Evolutionary conservation across 2,888 invertebrate genomes (phyloP), one percentile per base, ranked within the genome.

Genomic region (Chrysopilus asiliformis): DNA sequence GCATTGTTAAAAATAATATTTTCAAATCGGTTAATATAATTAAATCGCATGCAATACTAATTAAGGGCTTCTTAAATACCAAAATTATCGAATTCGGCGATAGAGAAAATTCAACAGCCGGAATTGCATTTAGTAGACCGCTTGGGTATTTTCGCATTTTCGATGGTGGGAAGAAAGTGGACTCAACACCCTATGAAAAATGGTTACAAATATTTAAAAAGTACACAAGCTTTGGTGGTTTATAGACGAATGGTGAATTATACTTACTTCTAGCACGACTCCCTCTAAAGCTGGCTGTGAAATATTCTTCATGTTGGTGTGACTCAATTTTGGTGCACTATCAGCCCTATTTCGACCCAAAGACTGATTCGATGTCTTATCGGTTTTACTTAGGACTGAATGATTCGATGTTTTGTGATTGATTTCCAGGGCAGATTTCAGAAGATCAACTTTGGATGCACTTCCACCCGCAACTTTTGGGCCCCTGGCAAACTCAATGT

Each of bases 341-440:
- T 72, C 70, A 38, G 74, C 72, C 53, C 73, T 66, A 50, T 63
- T 61, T 41, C 63, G 55, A 29, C 58, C 67, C 40, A 74, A 55
- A 38, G 71, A 70, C 43, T 72, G 73, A 55, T 74, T 74, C 28
- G 74, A 74, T 37, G 70, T 70, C 47, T 72, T 61, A 50, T 62
- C 64, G 47, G 55, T 55, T 49, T 55, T 60, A 46, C 59, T 60
- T 42, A 56, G 48, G 39, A 71, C 36, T 60, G 66, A 54, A 66
- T 69, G 41, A 65, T 69, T 61, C 42, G 63, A 63, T 44, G 56
- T 53, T 52, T 62, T 64, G 51, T 74, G 70, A 53, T 71, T 74
- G 47, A 79, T 75, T 59, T 81, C 81, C 25, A 79, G 56, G 1
- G 79, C 72, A 13, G 80, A 79, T 43, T 76, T 72, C 4, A 80